Conservation (phyloP, 92 coral and sea anemone genomes). For the Parazoanthus darwini region DNA sequence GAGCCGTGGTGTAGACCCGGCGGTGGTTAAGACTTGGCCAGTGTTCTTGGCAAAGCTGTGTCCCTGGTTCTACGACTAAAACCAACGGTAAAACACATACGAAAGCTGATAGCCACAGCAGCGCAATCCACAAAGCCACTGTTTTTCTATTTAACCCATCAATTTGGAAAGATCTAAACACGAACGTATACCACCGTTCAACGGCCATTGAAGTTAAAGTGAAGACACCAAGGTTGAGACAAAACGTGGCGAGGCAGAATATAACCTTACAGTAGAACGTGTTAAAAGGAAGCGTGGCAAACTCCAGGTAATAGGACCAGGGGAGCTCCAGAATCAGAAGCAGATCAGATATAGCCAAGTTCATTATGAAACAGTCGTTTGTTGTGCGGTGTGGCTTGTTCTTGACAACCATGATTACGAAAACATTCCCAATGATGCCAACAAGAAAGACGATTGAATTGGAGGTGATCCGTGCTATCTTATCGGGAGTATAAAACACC, state of each 20-base stretch:
- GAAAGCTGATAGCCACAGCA: slow-evolving; percentile 22
- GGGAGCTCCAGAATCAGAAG: slow-evolving; percentile 10
- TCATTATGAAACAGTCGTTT: slow-evolving; percentile 35
- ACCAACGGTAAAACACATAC: slow-evolving; percentile 31
- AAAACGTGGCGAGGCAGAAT: slow-evolving; percentile 3
- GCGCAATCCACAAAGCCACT: slow-evolving; percentile 4
- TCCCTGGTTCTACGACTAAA: slow-evolving; percentile 13
- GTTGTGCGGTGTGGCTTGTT: slow-evolving; percentile 26
- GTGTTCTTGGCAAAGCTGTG: slow-evolving; percentile 35
- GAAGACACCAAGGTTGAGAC: slow-evolving; percentile 16
- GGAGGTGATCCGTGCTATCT: slow-evolving; percentile 19
- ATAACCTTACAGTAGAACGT: slow-evolving; percentile 21
- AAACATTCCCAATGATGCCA: slow-evolving; percentile 24
- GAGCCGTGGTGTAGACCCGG: slow-evolving; percentile 71
- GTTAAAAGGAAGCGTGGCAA: not conserved
- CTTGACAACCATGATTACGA: slow-evolving; percentile 21
- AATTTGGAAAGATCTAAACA: slow-evolving; percentile 12
- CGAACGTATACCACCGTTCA: slow-evolving; percentile 29
- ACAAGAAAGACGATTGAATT: slow-evolving; percentile 10
- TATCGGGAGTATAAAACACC: slow-evolving; percentile 16
- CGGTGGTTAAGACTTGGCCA: slow-evolving; percentile 73
- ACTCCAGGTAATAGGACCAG: slow-evolving; percentile 26
- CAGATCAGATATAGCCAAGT: slow-evolving; percentile 28
- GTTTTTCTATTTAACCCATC: slow-evolving; percentile 10
- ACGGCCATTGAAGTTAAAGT: slow-evolving; percentile 36